A percentile compares a stretch with the other conserved stretches of the same genome.
These are phyloP conservation scores for Magallana angulata DNA, from an alignment of 1,140 invertebrate species.

Conservation along the genomic window DNA sequence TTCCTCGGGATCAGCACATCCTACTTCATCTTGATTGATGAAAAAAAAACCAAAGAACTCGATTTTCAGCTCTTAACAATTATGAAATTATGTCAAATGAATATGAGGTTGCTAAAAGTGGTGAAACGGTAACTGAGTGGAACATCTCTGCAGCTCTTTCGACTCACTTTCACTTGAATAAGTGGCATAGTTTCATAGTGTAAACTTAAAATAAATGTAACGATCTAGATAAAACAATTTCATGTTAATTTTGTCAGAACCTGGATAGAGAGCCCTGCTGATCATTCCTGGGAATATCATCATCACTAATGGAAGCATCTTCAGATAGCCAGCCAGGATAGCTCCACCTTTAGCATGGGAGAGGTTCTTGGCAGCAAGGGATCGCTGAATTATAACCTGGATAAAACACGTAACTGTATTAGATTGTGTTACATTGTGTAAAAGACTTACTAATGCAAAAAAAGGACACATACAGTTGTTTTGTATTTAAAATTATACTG, in stretches of 20 bases:
- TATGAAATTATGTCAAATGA: too few relatives aligned
- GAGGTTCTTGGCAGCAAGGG: constrained; percentile 80
- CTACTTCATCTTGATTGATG: constrained; percentile 76
- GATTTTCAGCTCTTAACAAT: too few relatives aligned
- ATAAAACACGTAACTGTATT: background rate
- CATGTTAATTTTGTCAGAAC: constrained; percentile 58
- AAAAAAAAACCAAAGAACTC: background rate
- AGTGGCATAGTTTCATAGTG: too few relatives aligned
- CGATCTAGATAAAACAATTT: too few relatives aligned
- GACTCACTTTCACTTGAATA: too few relatives aligned
- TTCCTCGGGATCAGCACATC: constrained; percentile 79
- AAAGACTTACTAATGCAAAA: too few relatives aligned
- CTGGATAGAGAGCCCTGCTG: constrained; percentile 79
- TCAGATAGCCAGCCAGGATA: constrained; percentile 81
- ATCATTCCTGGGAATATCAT: constrained; percentile 83
- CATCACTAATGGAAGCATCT: constrained; percentile 81
- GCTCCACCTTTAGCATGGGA: constrained; percentile 82
- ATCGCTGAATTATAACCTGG: constrained; percentile 82
- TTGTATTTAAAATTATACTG: too few relatives aligned
- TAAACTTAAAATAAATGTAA: too few relatives aligned
- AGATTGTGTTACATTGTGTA: background rate
- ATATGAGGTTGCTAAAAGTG: too few relatives aligned
- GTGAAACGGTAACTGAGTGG: too few relatives aligned
- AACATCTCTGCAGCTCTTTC: too few relatives aligned
- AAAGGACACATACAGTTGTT: too few relatives aligned